Percentiles rank a stretch among this genome's conserved stretches.
These are phyloP conservation scores for Xylota sylvarum DNA, from an alignment of 2,888 invertebrate genomes.

Conservation along the genomic window DNA sequence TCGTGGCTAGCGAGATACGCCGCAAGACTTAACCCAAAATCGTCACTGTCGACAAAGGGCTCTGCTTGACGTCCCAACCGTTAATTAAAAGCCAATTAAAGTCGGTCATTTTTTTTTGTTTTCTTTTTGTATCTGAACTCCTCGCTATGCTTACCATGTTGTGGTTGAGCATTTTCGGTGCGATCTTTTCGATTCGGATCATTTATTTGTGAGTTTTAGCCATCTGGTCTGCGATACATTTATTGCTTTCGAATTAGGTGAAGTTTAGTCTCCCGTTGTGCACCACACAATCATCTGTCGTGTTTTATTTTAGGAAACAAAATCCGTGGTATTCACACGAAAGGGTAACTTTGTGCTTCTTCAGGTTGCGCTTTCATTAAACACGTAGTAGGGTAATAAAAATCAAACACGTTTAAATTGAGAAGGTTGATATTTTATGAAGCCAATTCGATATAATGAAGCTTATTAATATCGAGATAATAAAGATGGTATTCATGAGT, in stretches of 20 bases:
- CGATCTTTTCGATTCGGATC: constrained; percentile 20
- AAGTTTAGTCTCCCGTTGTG: constrained; percentile 55
- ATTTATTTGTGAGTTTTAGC: constrained; percentile 18
- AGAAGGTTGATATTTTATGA: not conserved
- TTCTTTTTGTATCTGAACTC: not conserved
- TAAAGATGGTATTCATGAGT: too few relatives aligned
- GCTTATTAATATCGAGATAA: too few relatives aligned
- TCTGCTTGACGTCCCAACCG: constrained; percentile 66
- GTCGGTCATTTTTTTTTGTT: constrained; percentile 50
- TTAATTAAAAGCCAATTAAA: constrained; percentile 74
- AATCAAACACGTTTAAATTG: not conserved
- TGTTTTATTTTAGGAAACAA: not conserved
- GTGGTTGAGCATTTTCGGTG: constrained; percentile 29
- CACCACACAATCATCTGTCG: constrained; percentile 24
- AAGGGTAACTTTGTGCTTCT: not conserved
- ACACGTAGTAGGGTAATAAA: not conserved
- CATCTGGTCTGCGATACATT: constrained; percentile 44
- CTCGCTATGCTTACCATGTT: constrained; percentile 26
- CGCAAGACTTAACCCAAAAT: constrained; percentile 44
- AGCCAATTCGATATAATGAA: too few relatives aligned
- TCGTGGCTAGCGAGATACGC: constrained; percentile 30
- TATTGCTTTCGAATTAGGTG: constrained; percentile 55
- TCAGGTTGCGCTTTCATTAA: not conserved
- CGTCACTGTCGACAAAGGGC: constrained; percentile 50
- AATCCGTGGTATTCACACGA: not conserved